phyloP scores from a whole-genome alignment of 2,113 vertebrate genomes.

The Peucedramus taeniatus region DNA sequence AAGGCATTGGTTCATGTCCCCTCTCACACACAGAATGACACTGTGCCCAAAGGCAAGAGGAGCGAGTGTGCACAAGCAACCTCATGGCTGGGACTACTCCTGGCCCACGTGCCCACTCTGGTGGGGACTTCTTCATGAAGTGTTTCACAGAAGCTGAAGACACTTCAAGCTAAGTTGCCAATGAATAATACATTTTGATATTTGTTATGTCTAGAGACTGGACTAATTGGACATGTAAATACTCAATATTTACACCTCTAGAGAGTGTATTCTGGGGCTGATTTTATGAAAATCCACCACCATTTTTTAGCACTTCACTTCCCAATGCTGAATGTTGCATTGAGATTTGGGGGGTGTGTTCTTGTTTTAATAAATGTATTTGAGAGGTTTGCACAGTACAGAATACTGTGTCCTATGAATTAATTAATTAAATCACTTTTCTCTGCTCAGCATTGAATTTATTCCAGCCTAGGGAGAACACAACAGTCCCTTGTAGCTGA shows the following conservation, averaged over 20 bases:
- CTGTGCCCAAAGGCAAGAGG: not conserved
- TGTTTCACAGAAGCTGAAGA: not conserved
- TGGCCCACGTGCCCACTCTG: fast-evolving
- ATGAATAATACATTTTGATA: not conserved
- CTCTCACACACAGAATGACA: not conserved
- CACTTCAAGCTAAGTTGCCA: not conserved
- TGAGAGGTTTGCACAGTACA: not conserved
- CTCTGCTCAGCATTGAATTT: not conserved
- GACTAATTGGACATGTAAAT: not conserved
- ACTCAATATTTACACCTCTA: not conserved
- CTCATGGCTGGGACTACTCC: not conserved
- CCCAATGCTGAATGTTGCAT: not conserved
- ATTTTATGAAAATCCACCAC: not conserved
- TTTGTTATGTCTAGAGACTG: not conserved
- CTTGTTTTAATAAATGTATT: not conserved
- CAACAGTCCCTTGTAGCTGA: not conserved
- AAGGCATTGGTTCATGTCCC: not conserved
- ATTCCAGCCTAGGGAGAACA: not conserved
- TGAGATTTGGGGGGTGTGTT: not conserved
- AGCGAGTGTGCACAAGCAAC: fast-evolving
- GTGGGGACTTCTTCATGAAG: not conserved
- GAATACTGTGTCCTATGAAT: not conserved
- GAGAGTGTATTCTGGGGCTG: fast-evolving
- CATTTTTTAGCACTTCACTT: not conserved
- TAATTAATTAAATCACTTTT: not conserved